Evolutionary conservation across 2,888 invertebrate species (phyloP), one percentile per base, ranked within the genome.

Genomic region (Drosophila monieri): DNA sequence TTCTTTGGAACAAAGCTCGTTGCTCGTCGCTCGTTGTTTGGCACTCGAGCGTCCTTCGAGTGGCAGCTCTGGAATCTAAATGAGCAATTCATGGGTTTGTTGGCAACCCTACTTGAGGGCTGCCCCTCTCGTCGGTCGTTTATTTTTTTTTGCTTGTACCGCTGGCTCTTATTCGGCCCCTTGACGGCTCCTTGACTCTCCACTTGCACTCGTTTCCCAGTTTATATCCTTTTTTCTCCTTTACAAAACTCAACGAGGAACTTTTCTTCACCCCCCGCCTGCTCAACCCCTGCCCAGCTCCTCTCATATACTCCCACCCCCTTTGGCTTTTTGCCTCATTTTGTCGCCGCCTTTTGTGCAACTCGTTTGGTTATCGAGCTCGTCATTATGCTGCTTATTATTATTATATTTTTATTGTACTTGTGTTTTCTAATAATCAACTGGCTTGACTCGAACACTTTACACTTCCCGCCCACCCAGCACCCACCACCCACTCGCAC

Each of bases 81-180:
- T 85, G 85, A 85, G 85, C 85, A 85, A 85, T 87, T 85, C 85
- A 85, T 81, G 87, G 61, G 69, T 69, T 74, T 80, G 81, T 79
- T 80, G 86, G 80, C 80, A 81, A 80, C 80, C 78, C 81, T 81
- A 79, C 80, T 81, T 74, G 70, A 83, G 77, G 48, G 52, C 56
- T 35, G 51, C 65, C 64, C 43, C 64, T n/a, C 56, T n/a, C n/a
- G 27, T 27, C 27, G 27, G 9, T 27, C 27, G 27, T 27, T 27
- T 27, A 9, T 27, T 27, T 27, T 27, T 27, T 27, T 27, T 2
- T 27, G 35, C 35, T 35, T 35, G n/a, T n/a, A 35, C 35, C 35
- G 35, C n/a, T 35, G n/a, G n/a, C 56, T 52, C 32, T 32, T 21
- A 15, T 41, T 25, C 54, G 15, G 15, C 27, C 35, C 30, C 43